Conservation (phyloP, 2,888 invertebrate species). For the Saturnia japonica region DNA sequence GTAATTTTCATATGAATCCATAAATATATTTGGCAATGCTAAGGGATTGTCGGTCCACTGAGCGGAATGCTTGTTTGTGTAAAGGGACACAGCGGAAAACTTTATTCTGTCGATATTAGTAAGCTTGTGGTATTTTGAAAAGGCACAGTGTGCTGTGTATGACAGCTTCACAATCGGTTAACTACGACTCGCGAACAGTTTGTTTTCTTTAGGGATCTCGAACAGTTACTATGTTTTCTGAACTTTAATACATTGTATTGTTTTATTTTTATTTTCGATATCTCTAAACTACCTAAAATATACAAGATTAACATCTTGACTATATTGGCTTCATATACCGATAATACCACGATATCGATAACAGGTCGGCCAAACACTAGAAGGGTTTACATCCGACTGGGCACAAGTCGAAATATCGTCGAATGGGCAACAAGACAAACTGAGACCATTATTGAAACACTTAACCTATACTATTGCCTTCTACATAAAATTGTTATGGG, state of each 20-base stretch:
- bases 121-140: no score
- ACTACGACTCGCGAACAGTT: no score
- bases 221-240: no score
- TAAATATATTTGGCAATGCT: slow-evolving; percentile 56
- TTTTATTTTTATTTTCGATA: no score
- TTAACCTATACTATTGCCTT: not conserved
- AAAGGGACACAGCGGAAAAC: slow-evolving; percentile 25
- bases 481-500: not conserved
- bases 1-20: slow-evolving; percentile 62
- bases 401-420: slow-evolving; percentile 30
- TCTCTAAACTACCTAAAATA: no score
- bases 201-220: no score
- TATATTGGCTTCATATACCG: not conserved
- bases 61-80: slow-evolving; percentile 33
- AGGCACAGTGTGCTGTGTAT: no score
- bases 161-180: no score
- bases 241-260: no score
- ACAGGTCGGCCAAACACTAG: slow-evolving; percentile 16
- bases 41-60: slow-evolving; percentile 43
- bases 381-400: slow-evolving; percentile 35
- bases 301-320: not conserved
- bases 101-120: not conserved
- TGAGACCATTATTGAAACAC: slow-evolving; percentile 15
- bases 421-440: slow-evolving; percentile 28
- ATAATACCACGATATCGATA: not conserved